Conservation (phyloP, 2,888 invertebrate species). For the Mythimna ferrago region DNA sequence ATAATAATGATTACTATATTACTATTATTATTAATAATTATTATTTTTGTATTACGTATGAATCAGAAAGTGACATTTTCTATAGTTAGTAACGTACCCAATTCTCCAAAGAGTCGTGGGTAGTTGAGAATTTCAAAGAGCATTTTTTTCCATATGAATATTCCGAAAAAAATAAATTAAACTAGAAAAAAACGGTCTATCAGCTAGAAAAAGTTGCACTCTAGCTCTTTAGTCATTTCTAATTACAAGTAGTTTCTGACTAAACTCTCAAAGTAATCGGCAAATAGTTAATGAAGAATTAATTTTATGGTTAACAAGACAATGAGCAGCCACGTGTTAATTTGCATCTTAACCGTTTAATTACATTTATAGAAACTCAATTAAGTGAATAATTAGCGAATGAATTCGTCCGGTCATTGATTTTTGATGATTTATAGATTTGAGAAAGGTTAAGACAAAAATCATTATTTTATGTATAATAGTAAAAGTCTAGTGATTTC, state of each 20-base stretch:
- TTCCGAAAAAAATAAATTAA: no score
- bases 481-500: no score
- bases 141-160: no score
- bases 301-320: constrained; percentile 16
- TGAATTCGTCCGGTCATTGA: constrained; percentile 26
- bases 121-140: no score
- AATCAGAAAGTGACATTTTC: no score
- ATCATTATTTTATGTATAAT: background rate
- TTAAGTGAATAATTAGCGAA: constrained; percentile 32
- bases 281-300: constrained; percentile 11
- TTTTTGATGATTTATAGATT: background rate
- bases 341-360: constrained; percentile 44
- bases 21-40: no score
- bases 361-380: constrained; percentile 48
- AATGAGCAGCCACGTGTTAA: constrained; percentile 38
- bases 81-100: no score
- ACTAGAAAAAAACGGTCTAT: background rate
- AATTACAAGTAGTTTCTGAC: background rate
- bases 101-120: no score
- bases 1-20: no score
- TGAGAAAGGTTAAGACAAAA: no score
- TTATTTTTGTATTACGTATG: no score
- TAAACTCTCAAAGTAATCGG: background rate
- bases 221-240: background rate
- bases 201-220: no score